phyloP scores from a whole-genome alignment of 2,888 invertebrate genomes.

The Stenoptilia bipunctidactyla region DNA sequence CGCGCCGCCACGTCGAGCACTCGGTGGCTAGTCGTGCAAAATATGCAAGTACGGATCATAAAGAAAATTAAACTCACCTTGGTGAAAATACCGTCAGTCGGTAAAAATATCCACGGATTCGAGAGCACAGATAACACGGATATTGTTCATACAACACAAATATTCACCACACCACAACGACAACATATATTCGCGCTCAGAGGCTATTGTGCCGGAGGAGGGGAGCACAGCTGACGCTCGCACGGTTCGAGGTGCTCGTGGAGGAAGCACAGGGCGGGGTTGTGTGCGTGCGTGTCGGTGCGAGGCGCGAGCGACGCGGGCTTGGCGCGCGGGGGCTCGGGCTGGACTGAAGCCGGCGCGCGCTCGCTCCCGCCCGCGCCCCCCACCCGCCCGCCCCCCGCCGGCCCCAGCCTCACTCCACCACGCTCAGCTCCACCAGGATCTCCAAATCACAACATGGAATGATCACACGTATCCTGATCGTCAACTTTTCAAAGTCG shows the following conservation, averaged over 20 bases:
- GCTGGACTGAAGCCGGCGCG: constrained; percentile 40
- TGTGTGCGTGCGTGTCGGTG: neutral
- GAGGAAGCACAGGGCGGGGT: constrained; percentile 63
- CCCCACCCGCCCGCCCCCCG: constrained; percentile 27
- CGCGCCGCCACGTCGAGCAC: constrained; percentile 49
- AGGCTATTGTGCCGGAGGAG: too few relatives aligned
- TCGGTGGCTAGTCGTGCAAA: constrained; percentile 29
- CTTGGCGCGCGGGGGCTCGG: constrained; percentile 45
- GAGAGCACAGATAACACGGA: constrained; percentile 67
- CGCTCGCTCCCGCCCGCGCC: constrained; percentile 32
- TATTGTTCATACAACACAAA: constrained; percentile 67
- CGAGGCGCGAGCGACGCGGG: constrained; percentile 3
- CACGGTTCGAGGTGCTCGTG: neutral
- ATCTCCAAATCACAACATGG: too few relatives aligned
- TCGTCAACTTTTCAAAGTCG: too few relatives aligned
- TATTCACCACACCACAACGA: constrained; percentile 69
- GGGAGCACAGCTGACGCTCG: neutral
- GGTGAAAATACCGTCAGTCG: constrained; percentile 42
- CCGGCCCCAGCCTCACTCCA: constrained; percentile 15
- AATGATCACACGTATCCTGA: too few relatives aligned
- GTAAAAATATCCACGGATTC: constrained; percentile 63
- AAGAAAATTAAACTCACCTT: constrained; percentile 54
- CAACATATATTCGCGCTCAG: constrained; percentile 47
- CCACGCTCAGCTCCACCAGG: constrained; percentile 20
- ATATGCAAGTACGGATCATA: constrained; percentile 18